Evolutionary conservation across 1,140 invertebrate species (phyloP).

Genomic region (Oncopeltus fasciatus): DNA sequence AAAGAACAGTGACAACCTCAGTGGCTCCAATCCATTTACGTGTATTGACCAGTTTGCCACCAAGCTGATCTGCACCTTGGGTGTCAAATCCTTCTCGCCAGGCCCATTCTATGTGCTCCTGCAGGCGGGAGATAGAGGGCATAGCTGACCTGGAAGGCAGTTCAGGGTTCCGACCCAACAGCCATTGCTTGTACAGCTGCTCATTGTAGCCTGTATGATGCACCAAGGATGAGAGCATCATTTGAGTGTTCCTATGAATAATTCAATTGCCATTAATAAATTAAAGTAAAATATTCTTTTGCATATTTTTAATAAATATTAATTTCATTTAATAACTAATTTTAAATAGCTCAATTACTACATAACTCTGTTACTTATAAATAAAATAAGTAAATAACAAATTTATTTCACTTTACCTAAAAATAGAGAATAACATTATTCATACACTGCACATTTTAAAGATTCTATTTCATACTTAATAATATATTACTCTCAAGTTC

Average conservation of each 20-base stretch:
- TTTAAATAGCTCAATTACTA: too few relatives aligned
- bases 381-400: too few relatives aligned
- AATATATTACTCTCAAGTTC: too few relatives aligned
- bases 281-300: too few relatives aligned
- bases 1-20: slow-evolving; percentile 65
- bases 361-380: too few relatives aligned
- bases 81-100: slow-evolving; percentile 80
- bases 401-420: too few relatives aligned
- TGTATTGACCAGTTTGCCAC: slow-evolving; percentile 63
- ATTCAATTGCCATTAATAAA: too few relatives aligned
- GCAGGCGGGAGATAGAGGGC: slow-evolving; percentile 69
- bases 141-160: slow-evolving; percentile 46
- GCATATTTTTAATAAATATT: too few relatives aligned
- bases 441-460: too few relatives aligned
- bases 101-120: slow-evolving; percentile 68
- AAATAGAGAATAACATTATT: too few relatives aligned
- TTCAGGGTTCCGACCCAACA: slow-evolving; percentile 29
- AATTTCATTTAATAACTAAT: too few relatives aligned
- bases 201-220: slow-evolving; percentile 57
- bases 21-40: slow-evolving; percentile 86
- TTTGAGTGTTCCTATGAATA: slow-evolving; percentile 80
- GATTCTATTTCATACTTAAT: too few relatives aligned
- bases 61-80: slow-evolving; percentile 69
- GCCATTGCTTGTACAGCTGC: slow-evolving; percentile 38
- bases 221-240: slow-evolving; percentile 69